Base-by-base conservation (phyloP, 2,888 invertebrate genomes). In the Syritta pipiens region DNA sequence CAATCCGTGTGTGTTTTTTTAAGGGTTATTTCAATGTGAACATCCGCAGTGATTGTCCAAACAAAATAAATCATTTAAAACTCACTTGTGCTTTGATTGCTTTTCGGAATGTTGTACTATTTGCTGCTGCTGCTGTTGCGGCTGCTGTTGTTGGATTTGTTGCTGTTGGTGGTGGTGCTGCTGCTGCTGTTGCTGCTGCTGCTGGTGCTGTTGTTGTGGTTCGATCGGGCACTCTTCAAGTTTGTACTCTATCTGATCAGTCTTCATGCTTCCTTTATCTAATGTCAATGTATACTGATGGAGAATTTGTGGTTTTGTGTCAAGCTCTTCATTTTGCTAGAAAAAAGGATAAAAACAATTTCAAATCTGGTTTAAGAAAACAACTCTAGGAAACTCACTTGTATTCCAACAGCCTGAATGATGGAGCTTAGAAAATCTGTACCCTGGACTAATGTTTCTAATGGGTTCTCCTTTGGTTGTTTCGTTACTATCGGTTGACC, bases 231-330 rank as follows among this genome's bases (percentile, higher is more conserved):
- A 59, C 60, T 82, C 83, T 59, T 84, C 83, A 22, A 85, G 83
- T 82, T 85, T 85, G 57, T 84, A 88, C 83, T 89, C 85, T 24
- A 85, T 75, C 63, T 85, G 86, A 82, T 85, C 84, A 51, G 84
- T 81, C 71, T 84, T 84, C 17, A 83, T 49, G n/a, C 83, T 82
- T 57, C 82, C 82, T 12, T 85, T 88, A 75, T 89, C 89, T 32
- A 89, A 68, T 6, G 87, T 88, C 20, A 89, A 86, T 7, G 89
- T 88, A 82, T 89, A 90, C 83, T 89, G 90, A 26, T 87, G 88
- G 12, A 85, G 44, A 55, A 84, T 83, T 75, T 81, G 49, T 51
- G 83, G 81, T 46, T 83, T 83, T 4, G 67, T n/a, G 35, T 83
- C 82, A 69, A 37, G 26, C 4, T 69, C 46, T 6, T 82, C 83